Evolutionary conservation across 1,140 invertebrate genomes (phyloP), one percentile per base, ranked within the genome.

Genomic region (Colletes gigas): DNA sequence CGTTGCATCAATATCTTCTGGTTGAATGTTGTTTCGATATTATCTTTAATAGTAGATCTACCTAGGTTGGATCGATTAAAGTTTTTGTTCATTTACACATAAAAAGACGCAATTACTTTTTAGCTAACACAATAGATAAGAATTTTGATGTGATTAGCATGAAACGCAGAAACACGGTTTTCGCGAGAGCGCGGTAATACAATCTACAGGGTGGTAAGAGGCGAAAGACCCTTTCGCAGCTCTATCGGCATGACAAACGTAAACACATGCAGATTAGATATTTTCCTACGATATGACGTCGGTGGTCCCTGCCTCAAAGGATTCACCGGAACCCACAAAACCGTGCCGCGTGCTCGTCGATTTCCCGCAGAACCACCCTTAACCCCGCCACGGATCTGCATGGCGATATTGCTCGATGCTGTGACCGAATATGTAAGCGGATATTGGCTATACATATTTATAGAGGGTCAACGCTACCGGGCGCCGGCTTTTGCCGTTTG

Each of bases 401-500:
- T 89, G 87, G 86, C 86, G 88, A 91, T 90, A 88, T 88, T 88
- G 86, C 86, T 86, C 85, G 84, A 84, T 86, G 88, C 78, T 63
- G 88, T 88, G 88, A 84, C 82, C 84, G 83, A 91, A 90, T 89
- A 83, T 86, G 90, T 90, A 89, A 91, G 88, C 88, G 88, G 86
- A 92, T 92, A 91, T 92, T 91, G 91, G 88, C 86, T 91, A 91
- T 92, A 91, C 90, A 92, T 91, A 91, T 91, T 92, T 92, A 92
- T 91, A 90, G 88, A 84, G 81, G 66, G 70, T 52, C 67, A 68
- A 62, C 78, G 63, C 77, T 82, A 78, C 84, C 72, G 63, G 67
- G 52, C 15, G 59, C 41, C 71, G 47, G 47, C 60, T 84, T 74
- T 84, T 75, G 82, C 62, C 77, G 62, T 80, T 82, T 57, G 54